phyloP scores from a whole-genome alignment of 2,888 invertebrate genomes.

The Mesopsocus fuscifrons region DNA sequence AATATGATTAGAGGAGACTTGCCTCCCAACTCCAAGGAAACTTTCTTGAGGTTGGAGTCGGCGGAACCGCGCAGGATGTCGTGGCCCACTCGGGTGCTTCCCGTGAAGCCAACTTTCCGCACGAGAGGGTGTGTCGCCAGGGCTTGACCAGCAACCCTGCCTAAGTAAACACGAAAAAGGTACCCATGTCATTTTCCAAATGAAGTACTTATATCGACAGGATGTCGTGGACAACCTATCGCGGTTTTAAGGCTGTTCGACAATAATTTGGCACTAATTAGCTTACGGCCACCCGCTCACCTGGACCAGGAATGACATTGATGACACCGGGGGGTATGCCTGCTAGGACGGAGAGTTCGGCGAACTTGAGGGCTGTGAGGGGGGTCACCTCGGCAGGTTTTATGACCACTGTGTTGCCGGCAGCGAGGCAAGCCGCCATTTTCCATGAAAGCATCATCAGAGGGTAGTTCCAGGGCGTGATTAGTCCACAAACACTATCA shows the following conservation, averaged over 20 bases:
- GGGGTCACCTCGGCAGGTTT: constrained; percentile 90
- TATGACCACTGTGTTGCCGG: constrained; percentile 90
- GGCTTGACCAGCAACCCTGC: constrained; percentile 64
- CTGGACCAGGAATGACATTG: constrained; percentile 75
- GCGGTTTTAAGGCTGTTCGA: no score
- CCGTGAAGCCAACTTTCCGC: constrained; percentile 89
- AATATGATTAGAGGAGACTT: constrained; percentile 92
- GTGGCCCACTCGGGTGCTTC: constrained; percentile 82
- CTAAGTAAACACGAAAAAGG: no score
- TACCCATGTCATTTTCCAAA: constrained; percentile 12
- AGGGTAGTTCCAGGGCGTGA: constrained; percentile 97
- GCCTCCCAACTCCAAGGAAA: constrained; percentile 85
- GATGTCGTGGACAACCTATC: no score
- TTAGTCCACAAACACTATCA: constrained; percentile 65
- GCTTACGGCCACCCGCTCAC: no score
- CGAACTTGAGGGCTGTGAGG: constrained; percentile 85
- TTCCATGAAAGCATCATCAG: constrained; percentile 99
- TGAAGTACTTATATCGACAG: no score
- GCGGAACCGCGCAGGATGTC: constrained; percentile 85
- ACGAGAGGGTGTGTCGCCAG: constrained; percentile 69
- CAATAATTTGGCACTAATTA: no score
- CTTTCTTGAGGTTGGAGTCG: constrained; percentile 80
- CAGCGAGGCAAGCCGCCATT: constrained; percentile 92
- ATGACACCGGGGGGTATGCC: constrained; percentile 91
- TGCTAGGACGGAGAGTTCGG: constrained; percentile 73